Evolutionary conservation across 2,888 invertebrate species (phyloP).

Genomic region (Lithophane socia): DNA sequence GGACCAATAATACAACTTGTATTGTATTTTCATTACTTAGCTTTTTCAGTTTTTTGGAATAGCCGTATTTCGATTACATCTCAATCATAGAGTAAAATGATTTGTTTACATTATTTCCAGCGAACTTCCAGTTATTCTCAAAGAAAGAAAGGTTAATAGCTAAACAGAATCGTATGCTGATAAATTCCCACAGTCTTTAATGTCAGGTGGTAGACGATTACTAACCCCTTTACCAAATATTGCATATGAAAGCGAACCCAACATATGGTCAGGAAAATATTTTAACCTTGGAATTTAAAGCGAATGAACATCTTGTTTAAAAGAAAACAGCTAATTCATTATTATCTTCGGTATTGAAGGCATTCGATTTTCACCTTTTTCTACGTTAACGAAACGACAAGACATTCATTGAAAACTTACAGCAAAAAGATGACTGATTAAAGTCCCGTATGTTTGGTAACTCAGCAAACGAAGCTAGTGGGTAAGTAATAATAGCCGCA

Average conservation of each 20-base stretch:
- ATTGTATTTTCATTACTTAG: too few relatives aligned
- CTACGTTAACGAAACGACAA: too few relatives aligned
- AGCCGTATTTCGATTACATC: neutral
- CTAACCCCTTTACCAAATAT: constrained; percentile 51
- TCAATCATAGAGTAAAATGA: neutral
- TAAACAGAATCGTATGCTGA: constrained; percentile 16
- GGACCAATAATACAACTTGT: neutral
- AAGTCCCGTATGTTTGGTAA: neutral
- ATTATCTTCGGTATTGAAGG: too few relatives aligned
- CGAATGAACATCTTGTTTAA: neutral
- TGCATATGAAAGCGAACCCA: constrained; percentile 25
- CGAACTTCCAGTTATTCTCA: too few relatives aligned
- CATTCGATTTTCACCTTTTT: too few relatives aligned
- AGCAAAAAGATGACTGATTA: neutral
- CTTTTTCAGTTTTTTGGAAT: neutral
- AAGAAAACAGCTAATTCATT: too few relatives aligned
- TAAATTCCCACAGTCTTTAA: constrained; percentile 52
- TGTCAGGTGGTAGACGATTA: constrained; percentile 58
- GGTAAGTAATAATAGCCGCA: too few relatives aligned
- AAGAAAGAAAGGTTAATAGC: constrained; percentile 7
- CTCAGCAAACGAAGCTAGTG: neutral
- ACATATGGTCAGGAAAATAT: constrained; percentile 48
- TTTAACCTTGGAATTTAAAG: constrained; percentile 6
- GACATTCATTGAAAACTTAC: too few relatives aligned
- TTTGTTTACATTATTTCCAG: neutral